Evolutionary conservation across 1,140 invertebrate species (phyloP).

Genomic region (Drosophila repleta): DNA sequence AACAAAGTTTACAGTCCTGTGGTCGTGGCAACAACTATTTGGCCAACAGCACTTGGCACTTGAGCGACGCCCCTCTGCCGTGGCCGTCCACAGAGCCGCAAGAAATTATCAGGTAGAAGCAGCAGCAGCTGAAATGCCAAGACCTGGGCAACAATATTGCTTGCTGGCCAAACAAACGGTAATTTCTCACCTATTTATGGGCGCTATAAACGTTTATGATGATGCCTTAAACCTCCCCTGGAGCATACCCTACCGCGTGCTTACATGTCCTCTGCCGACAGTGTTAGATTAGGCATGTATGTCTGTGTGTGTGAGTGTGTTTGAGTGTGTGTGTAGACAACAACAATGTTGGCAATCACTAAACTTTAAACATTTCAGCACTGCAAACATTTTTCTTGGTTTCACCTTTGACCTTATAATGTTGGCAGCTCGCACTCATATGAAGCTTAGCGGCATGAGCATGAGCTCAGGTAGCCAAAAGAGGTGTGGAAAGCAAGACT

Average conservation of each 20-base stretch:
- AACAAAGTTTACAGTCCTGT: conserved; percentile 37
- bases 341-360: conserved; percentile 55
- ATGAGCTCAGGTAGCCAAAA: too few relatives aligned
- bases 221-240: conserved; percentile 41
- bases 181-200: conserved; percentile 80
- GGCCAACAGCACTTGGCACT: conserved; percentile 24
- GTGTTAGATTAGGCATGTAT: conserved; percentile 42
- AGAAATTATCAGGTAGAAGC: conserved; percentile 60
- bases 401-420: conserved; percentile 29
- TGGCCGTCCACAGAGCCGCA: conserved; percentile 31
- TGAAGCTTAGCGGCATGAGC: too few relatives aligned
- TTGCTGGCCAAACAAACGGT: conserved; percentile 61
- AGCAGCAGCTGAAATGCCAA: conserved; percentile 32
- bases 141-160: conserved; percentile 72
- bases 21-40: conserved; percentile 42
- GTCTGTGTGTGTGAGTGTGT: conserved; percentile 27
- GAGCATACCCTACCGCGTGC: neutral
- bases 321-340: conserved; percentile 12
- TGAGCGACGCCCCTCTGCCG: conserved; percentile 17
- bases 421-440: neutral
- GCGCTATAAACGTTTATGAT: conserved; percentile 78
- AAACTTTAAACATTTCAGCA: conserved; percentile 52
- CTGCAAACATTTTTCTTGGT: conserved; percentile 16
- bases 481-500: too few relatives aligned
- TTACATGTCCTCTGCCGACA: conserved; percentile 5